Percentiles rank a stretch among this genome's conserved stretches.
These are phyloP conservation scores for Xestoiulus laeticollis DNA, from an alignment of 2,888 invertebrate genomes.

Conservation along the genomic window DNA sequence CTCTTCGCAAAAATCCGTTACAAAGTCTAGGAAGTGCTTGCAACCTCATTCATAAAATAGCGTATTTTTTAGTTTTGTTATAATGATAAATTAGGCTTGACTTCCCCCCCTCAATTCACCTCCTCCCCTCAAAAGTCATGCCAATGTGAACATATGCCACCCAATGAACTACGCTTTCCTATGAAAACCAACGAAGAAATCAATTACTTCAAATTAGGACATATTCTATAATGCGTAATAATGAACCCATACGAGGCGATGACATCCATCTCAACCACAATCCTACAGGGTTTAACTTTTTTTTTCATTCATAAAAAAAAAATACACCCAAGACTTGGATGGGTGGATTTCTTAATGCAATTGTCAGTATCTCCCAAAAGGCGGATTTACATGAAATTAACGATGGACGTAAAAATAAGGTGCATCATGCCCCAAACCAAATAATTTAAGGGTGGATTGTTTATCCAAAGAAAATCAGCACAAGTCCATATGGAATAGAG, in stretches of 20 bases:
- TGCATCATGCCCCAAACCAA: background rate
- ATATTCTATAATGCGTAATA: background rate
- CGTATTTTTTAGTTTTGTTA: slow-evolving; percentile 23
- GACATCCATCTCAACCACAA: slow-evolving; percentile 14
- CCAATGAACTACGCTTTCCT: background rate
- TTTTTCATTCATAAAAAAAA: slow-evolving; percentile 29
- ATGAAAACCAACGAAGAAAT: background rate
- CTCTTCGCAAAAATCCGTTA: slow-evolving; percentile 34
- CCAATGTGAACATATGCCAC: background rate
- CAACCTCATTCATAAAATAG: background rate
- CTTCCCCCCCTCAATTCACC: background rate
- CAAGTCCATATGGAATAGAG: background rate
- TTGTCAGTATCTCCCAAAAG: slow-evolving; percentile 30
- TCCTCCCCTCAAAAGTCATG: background rate
- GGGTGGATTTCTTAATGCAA: slow-evolving; percentile 10
- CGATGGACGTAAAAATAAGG: slow-evolving; percentile 7
- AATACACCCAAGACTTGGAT: background rate
- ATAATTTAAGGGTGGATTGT: slow-evolving; percentile 31
- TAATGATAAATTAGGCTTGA: slow-evolving; percentile 10
- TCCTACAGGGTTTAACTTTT: background rate
- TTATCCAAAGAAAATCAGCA: background rate
- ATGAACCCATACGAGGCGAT: slow-evolving; percentile 23
- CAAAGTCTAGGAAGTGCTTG: slow-evolving; percentile 22
- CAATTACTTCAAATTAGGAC: slow-evolving; percentile 43
- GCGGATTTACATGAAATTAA: slow-evolving; percentile 25